Evolutionary conservation across 1,140 invertebrate genomes (phyloP).

Genomic region (Meteorus sp.): DNA sequence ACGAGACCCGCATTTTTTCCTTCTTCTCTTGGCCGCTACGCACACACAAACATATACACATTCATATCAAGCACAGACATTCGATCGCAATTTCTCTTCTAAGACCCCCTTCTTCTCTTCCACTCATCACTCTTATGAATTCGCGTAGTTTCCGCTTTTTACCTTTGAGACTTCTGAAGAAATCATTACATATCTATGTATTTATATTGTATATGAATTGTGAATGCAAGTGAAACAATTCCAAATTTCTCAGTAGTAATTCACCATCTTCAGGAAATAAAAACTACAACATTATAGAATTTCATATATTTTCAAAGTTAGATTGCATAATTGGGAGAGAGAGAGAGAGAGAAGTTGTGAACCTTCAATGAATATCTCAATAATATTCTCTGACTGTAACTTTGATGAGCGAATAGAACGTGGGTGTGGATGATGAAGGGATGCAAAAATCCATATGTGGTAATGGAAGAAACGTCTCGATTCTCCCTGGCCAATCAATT

Average conservation of each 20-base stretch:
- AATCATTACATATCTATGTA: not conserved
- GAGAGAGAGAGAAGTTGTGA: too few relatives aligned
- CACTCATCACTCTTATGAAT: slow-evolving; percentile 4
- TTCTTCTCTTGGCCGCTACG: not conserved
- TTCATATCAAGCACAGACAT: too few relatives aligned
- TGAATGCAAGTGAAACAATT: not conserved
- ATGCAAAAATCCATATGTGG: slow-evolving; percentile 11
- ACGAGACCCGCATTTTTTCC: slow-evolving; percentile 23
- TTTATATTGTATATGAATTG: not conserved
- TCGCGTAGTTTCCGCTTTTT: slow-evolving; percentile 18
- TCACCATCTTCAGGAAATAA: too few relatives aligned
- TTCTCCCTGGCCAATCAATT: slow-evolving; percentile 12
- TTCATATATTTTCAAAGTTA: too few relatives aligned
- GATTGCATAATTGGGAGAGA: too few relatives aligned
- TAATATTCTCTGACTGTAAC: too few relatives aligned
- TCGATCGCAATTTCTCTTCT: slow-evolving; percentile 26
- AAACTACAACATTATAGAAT: too few relatives aligned
- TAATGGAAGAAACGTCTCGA: not conserved
- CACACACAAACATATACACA: slow-evolving; percentile 3
- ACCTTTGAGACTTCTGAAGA: not conserved
- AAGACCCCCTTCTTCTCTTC: too few relatives aligned
- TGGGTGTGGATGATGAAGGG: slow-evolving; percentile 8
- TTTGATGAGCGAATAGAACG: too few relatives aligned
- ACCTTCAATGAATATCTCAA: too few relatives aligned
- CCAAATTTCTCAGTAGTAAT: too few relatives aligned